Percentiles rank a stretch among this genome's conserved stretches.
Evolutionary conservation across 2,888 invertebrate species (phyloP).

Genomic region (Trilocha varians): DNA sequence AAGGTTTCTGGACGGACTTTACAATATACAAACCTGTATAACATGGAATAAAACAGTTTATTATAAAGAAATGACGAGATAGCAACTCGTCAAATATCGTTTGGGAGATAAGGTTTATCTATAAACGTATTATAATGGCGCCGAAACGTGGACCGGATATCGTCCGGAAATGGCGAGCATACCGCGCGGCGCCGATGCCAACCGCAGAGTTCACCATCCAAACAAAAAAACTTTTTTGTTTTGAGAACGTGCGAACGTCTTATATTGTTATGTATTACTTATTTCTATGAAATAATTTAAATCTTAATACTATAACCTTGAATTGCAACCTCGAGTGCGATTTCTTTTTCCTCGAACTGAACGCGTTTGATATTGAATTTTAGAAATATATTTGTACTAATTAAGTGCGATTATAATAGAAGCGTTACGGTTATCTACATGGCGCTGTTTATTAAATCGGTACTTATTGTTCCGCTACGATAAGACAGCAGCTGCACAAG

Average conservation of each 20-base stretch:
- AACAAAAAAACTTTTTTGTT: slow-evolving; percentile 29
- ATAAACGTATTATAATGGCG: slow-evolving; percentile 42
- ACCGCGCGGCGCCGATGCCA: slow-evolving; percentile 56
- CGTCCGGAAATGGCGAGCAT: slow-evolving; percentile 70
- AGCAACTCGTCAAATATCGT: slow-evolving; percentile 1
- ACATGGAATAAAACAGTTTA: too few species aligned
- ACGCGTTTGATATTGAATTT: slow-evolving; percentile 9
- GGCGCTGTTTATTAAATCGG: slow-evolving; percentile 54
- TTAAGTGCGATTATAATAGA: slow-evolving; percentile 29
- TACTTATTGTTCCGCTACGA: slow-evolving; percentile 56
- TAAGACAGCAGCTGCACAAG: slow-evolving; percentile 62
- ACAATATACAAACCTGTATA: too few species aligned
- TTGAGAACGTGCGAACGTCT: slow-evolving; percentile 4
- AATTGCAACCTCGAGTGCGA: slow-evolving; percentile 13
- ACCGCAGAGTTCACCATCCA: slow-evolving; percentile 48
- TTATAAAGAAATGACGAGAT: not conserved
- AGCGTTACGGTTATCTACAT: slow-evolving; percentile 42
- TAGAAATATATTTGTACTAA: slow-evolving; percentile 14
- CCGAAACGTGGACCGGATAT: slow-evolving; percentile 57
- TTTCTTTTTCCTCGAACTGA: slow-evolving; percentile 17
- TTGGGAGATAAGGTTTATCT: slow-evolving; percentile 10
- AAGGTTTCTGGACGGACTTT: too few species aligned
- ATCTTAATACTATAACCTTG: slow-evolving; percentile 7
- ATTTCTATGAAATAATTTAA: too few species aligned
- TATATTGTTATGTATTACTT: too few species aligned